Base-by-base conservation (phyloP, 2,888 invertebrate genomes). In the Minunthozetes semirufus region DNA sequence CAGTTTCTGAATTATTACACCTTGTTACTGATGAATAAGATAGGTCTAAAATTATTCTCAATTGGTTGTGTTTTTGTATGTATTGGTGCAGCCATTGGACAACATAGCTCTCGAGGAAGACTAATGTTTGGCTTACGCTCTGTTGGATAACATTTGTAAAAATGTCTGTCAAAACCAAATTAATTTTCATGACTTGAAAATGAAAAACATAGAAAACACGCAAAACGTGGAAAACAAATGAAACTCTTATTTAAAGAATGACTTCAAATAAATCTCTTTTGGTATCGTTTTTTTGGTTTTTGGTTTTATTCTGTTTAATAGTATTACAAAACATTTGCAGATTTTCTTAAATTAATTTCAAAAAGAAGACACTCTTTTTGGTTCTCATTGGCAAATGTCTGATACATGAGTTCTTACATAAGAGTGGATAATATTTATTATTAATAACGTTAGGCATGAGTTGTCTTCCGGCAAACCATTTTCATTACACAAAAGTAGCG, bases 351-450 rank as follows among this genome's bases (percentile, higher is more conserved):
- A 38, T 66, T 38, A 66, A 33, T 66, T 66, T 38, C 9, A 27
- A 59, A 5, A 5, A 27, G 59, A 59, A 15, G 27, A 27, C 13
- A 27, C 15, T 15, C n/a, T 59, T 59, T 59, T 59, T 27, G 6
- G 22, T 8, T 59, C 27, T 15, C 15, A 29, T 27, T 27, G 27
- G 8, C 15, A 38, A 29, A 63, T 17, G 19, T 63, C 27, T 38
- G 19, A 66, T 66, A 66, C 63, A 38, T 17, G 22, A 15, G 29
- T 59, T 29, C 27, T 27, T 59, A 38, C 33, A 33, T 66, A 66
- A 42, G 33, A 66, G 63, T 66, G 33, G n/a, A 66, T 66, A 66
- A 66, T 38, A 66, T 66, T 66, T 38, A 66, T 66, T 66, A 66
- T 66, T 33, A 66, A 66, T 66, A 66, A 66, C 19, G 38, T 66